Evolutionary conservation across 2,113 vertebrate genomes (phyloP), one percentile per base, ranked within the genome.

Genomic region (Sprattus sprattus): DNA sequence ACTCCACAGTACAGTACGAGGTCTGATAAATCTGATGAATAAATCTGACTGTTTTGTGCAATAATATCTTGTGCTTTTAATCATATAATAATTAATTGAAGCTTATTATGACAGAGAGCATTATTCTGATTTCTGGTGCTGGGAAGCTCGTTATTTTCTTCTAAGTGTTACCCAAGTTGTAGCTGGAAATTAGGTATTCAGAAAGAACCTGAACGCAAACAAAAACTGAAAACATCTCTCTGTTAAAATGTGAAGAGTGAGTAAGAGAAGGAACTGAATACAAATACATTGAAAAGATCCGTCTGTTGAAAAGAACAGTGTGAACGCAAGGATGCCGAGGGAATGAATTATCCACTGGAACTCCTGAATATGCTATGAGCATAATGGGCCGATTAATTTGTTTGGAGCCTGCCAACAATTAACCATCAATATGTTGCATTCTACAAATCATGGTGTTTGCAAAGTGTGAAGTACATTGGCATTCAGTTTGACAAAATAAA

Each of bases 401-500:
- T 78, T 78, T 78, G 71, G 71, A 78, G 10, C 32, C 71, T 78
- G 71, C 28, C 71, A 5, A 78, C 71, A 78, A 78, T 78, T 78
- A 78, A 39, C 25, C 71, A 32, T 28, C 71, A 28, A 44, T 15
- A 39, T 78, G 16, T 15, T 78, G 25, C 39, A 78, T 78, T 78
- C 71, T 44, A 32, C 71, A 78, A 78, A 78, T 78, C 25, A 78
- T 39, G 28, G 71, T 39, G 28, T 78, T 78, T 78, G 71, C 28
- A 11, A 78, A 78, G 71, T 78, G 71, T 78, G 71, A 78, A 78
- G 71, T 78, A 78, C 71, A 78, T 32, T 78, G 71, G 71, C 32
- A 78, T 39, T 15, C 13, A 39, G 71, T 28, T 28, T 78, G 71
- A 78, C 32, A 10, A 25, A 32, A 71, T 28, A 71, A 32, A 25